Evolutionary conservation across 2,888 invertebrate genomes (phyloP).

Genomic region (Thecocarcelia acutangulata): DNA sequence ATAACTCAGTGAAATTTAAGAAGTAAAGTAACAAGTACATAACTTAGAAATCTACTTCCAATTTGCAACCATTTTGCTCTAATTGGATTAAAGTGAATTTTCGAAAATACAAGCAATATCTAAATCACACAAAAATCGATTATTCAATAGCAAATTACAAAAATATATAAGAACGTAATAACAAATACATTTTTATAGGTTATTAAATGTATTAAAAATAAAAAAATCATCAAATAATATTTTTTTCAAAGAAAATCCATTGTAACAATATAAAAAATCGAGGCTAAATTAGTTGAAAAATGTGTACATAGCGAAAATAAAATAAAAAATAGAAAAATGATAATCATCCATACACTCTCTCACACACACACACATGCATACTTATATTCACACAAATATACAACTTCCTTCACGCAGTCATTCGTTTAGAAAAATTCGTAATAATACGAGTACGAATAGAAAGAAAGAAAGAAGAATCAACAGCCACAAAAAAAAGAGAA

Average conservation of each 20-base stretch:
- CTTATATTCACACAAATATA: constrained; percentile 20
- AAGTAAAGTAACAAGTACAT: constrained; percentile 52
- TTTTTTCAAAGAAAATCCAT: constrained; percentile 53
- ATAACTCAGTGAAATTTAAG: constrained; percentile 51
- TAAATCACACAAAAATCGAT: constrained; percentile 65
- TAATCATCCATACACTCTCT: constrained; percentile 56
- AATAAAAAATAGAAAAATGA: constrained; percentile 64
- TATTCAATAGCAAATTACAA: constrained; percentile 63
- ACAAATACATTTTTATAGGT: background rate
- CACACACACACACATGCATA: too few species aligned
- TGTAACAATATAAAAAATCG: constrained; percentile 57
- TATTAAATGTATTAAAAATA: constrained; percentile 5
- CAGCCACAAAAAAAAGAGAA: constrained; percentile 41
- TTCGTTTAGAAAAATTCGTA: constrained; percentile 57
- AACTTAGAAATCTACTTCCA: constrained; percentile 48
- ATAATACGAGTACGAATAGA: constrained; percentile 56
- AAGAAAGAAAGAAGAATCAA: constrained; percentile 52
- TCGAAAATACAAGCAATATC: constrained; percentile 21
- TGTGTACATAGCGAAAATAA: constrained; percentile 71
- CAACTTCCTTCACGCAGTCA: constrained; percentile 60
- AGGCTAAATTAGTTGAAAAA: constrained; percentile 70
- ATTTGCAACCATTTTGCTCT: constrained; percentile 51
- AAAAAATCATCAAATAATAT: constrained; percentile 15
- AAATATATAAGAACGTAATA: constrained; percentile 29
- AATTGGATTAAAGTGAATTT: constrained; percentile 64